These are phyloP conservation scores for Lasioglossum baleicum DNA, from an alignment of 1,140 invertebrate genomes.

Conservation along the genomic window DNA sequence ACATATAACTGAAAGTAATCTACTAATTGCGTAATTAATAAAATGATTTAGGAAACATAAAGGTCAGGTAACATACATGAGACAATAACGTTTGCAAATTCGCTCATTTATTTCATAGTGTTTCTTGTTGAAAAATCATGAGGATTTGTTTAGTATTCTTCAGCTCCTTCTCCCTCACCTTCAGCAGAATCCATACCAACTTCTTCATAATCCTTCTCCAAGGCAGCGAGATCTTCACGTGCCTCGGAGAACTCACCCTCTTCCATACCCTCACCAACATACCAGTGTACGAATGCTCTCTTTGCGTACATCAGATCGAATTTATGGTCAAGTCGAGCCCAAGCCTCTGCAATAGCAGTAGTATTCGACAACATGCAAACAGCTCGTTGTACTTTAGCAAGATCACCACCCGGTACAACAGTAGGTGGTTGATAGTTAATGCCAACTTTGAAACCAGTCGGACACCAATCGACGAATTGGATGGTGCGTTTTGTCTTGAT, in stretches of 20 bases:
- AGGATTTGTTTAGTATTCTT: conserved; percentile 47
- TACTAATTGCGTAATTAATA: neutral
- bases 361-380: conserved; percentile 86
- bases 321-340: conserved; percentile 52
- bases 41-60: neutral
- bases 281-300: conserved; percentile 81
- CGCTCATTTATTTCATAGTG: conserved; percentile 37
- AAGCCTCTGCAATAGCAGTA: conserved; percentile 72
- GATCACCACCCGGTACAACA: conserved; percentile 82
- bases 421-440: conserved; percentile 85
- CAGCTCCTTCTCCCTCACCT: conserved; percentile 52
- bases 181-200: conserved; percentile 57
- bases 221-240: conserved; percentile 66
- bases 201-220: conserved; percentile 55
- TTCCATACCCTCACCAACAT: conserved; percentile 77
- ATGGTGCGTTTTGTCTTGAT: conserved; percentile 69
- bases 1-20: neutral
- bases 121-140: conserved; percentile 17
- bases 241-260: conserved; percentile 67
- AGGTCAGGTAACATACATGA: conserved; percentile 9
- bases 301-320: conserved; percentile 58
- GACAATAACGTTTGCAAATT: conserved; percentile 26
- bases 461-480: conserved; percentile 84
- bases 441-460: conserved; percentile 83
- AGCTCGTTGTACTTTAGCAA: conserved; percentile 83